Base-by-base conservation (phyloP, 2,797 vertebrate species). In the Coccyzus lansbergi region DNA sequence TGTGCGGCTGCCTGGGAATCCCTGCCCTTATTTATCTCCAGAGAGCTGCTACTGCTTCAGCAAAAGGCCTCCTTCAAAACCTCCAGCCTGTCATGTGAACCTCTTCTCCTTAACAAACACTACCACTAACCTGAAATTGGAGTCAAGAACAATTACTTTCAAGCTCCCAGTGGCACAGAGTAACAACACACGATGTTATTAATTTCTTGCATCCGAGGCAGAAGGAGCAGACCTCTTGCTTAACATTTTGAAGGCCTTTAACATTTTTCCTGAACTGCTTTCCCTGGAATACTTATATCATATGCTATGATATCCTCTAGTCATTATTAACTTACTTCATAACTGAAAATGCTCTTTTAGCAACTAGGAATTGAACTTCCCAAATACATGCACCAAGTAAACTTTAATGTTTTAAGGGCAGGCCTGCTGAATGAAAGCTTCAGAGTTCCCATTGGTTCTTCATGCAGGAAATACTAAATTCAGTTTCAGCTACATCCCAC, bases 121-220 rank as follows among this genome's bases (percentile, higher is more conserved):
- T 8, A 12, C 2, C 15, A 56, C 58, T 68, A 63, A 38, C 63
- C 63, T 92, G 85, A 91, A 91, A 86, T 88, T 1, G 4, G 48
- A 91, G 49, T 80, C 80, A 72, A 62, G 92, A 94, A 83, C 91
- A 79, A 26, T 92, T 95, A 53, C 69, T 86, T 78, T 48, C 70
- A 88, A 70, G 72, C 34, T 88, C 63, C 79, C 5, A 5, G 40
- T 88, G 87, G 34, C 52, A 42, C 4, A 4, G 67, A 79, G 52
- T 81, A 79, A 36, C 2, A 9, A 77, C 78, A 60, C 81, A 21
- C 81, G 25, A 40, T 64, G 42, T 82, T 94, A 74, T 0, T 90
- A 0, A 26, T 95, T 79, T 70, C 74, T 84, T 6, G 1, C 53
- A 80, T 78, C 42, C 4, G 1, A 26, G 44, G 29, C 46, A 63